These are phyloP conservation scores for Imbricaverruca yamaguchii DNA, from an alignment of 2,888 invertebrate genomes.

Conservation along the genomic window DNA sequence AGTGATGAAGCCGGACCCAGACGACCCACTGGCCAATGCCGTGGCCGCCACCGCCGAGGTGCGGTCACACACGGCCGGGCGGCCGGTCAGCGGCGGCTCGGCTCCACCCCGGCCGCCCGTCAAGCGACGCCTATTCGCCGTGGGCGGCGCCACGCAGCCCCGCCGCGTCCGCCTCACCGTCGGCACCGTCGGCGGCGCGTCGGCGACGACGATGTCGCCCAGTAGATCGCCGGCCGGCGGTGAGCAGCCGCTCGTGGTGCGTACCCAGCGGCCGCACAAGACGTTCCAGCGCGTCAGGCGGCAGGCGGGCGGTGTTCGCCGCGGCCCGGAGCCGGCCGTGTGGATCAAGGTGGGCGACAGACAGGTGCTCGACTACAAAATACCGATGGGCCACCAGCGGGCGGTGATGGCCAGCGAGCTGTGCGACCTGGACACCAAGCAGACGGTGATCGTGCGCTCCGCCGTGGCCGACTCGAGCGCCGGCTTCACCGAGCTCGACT, in stretches of 20 bases:
- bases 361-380: background rate
- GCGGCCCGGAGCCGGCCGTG: background rate
- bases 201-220: background rate
- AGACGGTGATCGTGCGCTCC: background rate
- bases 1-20: background rate
- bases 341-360: background rate
- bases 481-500: background rate
- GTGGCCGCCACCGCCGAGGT: background rate
- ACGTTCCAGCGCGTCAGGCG: background rate
- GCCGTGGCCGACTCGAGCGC: background rate
- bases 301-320: background rate
- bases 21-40: too few species aligned
- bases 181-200: background rate
- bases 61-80: background rate
- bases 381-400: background rate
- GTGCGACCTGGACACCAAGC: slow-evolving; percentile 15
- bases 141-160: background rate
- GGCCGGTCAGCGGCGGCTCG: background rate
- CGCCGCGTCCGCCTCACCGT: background rate
- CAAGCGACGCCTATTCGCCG: slow-evolving; percentile 4
- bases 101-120: background rate
- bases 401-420: slow-evolving; percentile 15
- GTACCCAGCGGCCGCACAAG: background rate
- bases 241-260: background rate
- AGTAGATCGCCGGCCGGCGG: background rate